Conservation (phyloP, 1,140 invertebrate genomes). For the Arctopsyche grandis region DNA sequence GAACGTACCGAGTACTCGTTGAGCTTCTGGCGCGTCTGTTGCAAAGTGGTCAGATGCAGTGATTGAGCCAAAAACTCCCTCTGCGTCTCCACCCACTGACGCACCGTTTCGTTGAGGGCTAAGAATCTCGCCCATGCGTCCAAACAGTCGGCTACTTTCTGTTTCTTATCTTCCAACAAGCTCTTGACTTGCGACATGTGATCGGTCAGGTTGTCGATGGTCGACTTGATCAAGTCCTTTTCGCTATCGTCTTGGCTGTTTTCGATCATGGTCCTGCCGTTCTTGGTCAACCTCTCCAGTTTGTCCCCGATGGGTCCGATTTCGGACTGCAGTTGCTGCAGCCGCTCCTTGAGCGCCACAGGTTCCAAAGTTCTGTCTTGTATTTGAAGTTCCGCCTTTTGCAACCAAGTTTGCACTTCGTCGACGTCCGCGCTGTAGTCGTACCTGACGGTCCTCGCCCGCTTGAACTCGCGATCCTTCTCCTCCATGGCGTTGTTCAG, state of each 20-base stretch:
- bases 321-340: slow-evolving; percentile 81
- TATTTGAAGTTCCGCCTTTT: slow-evolving; percentile 82
- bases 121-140: slow-evolving; percentile 90
- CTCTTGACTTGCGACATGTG: slow-evolving; percentile 80
- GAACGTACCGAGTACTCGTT: slow-evolving; percentile 85
- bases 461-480: slow-evolving; percentile 85
- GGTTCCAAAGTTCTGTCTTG: slow-evolving; percentile 84
- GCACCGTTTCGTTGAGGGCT: slow-evolving; percentile 81
- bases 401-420: slow-evolving; percentile 83
- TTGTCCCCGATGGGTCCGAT: slow-evolving; percentile 77
- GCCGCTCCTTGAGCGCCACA: slow-evolving; percentile 76
- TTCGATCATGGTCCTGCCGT: slow-evolving; percentile 81
- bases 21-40: slow-evolving; percentile 83
- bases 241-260: slow-evolving; percentile 82
- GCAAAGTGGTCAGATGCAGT: slow-evolving; percentile 79
- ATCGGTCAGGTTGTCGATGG: slow-evolving; percentile 78
- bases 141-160: slow-evolving; percentile 85
- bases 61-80: slow-evolving; percentile 80
- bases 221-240: slow-evolving; percentile 78
- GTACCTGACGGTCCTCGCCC: slow-evolving; percentile 80
- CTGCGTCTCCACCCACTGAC: slow-evolving; percentile 86
- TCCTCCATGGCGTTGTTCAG: slow-evolving; percentile 83
- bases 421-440: slow-evolving; percentile 85
- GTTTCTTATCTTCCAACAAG: slow-evolving; percentile 84
- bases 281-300: slow-evolving; percentile 79